Evolutionary conservation across 2,113 vertebrate species (phyloP).

Genomic region (Catagonus wagneri): DNA sequence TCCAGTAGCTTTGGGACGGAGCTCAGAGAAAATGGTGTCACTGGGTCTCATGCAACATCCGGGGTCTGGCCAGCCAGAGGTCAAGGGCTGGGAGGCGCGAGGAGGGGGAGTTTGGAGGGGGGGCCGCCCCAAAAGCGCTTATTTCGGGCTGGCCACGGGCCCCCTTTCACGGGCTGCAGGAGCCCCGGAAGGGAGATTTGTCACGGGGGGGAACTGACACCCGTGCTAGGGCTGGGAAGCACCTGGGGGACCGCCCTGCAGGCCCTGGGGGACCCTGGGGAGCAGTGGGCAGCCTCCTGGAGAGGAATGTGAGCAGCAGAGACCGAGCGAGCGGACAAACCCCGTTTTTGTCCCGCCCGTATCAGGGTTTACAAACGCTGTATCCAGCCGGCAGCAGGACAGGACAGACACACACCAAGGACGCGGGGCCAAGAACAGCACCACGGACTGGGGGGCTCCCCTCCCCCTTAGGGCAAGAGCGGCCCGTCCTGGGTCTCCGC

Average conservation of each 20-base stretch:
- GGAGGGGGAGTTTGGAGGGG: neutral
- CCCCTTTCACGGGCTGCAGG: neutral
- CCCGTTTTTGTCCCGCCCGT: neutral
- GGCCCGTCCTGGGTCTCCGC: neutral
- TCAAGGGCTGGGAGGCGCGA: neutral
- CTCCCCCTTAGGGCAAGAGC: neutral
- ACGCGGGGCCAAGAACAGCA: neutral
- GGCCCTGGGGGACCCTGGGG: neutral
- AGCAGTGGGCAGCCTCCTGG: neutral
- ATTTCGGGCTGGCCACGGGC: neutral
- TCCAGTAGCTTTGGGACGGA: neutral
- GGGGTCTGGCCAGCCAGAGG: neutral
- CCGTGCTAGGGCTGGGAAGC: neutral
- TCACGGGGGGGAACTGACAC: neutral
- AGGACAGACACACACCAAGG: neutral
- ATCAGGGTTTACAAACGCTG: neutral
- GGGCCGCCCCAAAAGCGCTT: constrained; percentile 69
- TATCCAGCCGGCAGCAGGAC: neutral
- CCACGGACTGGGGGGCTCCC: neutral
- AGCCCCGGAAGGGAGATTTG: neutral
- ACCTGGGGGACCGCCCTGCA: neutral
- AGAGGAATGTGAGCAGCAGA: neutral
- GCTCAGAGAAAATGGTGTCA: fast-evolving
- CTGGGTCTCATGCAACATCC: fast-evolving
- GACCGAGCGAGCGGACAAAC: neutral